phyloP scores from a whole-genome alignment of 2,797 vertebrate species.

The Pangasius mekongensis region DNA sequence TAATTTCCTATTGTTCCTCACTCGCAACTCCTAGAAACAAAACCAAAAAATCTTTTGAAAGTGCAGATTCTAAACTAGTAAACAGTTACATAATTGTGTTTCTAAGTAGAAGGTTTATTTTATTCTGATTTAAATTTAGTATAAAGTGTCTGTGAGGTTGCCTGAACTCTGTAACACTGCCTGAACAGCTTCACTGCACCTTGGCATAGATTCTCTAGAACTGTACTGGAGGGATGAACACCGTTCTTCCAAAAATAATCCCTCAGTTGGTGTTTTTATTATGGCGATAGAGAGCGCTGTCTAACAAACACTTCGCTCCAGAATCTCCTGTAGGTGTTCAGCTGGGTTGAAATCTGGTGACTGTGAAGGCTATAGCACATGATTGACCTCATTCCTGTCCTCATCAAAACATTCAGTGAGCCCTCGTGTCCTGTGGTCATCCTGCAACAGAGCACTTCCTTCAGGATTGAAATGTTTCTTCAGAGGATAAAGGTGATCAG shows the following conservation, averaged over 20 bases:
- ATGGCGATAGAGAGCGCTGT: not conserved
- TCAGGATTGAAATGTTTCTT: not conserved
- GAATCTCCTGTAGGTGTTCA: not conserved
- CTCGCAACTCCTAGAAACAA: not conserved
- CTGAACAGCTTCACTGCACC: not conserved
- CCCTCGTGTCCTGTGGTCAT: not conserved
- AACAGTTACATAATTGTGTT: not conserved
- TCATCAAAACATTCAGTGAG: not conserved
- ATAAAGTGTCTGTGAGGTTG: not conserved
- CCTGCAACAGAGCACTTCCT: not conserved
- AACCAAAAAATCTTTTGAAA: not conserved
- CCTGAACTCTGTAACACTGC: not conserved
- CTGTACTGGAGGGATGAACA: not conserved
- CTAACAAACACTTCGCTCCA: not conserved
- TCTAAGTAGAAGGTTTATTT: not conserved
- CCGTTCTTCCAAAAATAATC: not conserved
- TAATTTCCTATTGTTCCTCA: not conserved
- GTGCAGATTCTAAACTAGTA: not conserved
- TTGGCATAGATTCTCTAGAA: not conserved
- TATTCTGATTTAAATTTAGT: not conserved
- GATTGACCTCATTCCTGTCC: not conserved
- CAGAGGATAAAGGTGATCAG: not conserved
- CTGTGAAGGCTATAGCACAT: not conserved
- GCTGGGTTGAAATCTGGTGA: not conserved
- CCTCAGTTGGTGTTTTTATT: not conserved